Evolutionary conservation across 2,797 vertebrate genomes (phyloP), one percentile per base, ranked within the genome.

Genomic region (Sphenopsis melanotis): DNA sequence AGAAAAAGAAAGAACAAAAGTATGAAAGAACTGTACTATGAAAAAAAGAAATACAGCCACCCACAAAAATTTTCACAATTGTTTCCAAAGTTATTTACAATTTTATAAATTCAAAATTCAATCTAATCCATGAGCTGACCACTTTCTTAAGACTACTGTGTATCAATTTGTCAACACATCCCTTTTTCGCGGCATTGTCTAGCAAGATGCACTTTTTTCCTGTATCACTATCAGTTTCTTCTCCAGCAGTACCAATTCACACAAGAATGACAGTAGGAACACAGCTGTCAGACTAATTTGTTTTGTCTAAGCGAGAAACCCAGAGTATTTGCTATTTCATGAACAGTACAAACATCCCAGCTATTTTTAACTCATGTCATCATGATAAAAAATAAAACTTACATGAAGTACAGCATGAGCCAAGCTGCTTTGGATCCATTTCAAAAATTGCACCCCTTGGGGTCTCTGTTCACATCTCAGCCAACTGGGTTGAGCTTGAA

Each of bases 281-380:
- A 85, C 42, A 92, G 71, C 78, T 95, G 81, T 87, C 92, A 94
- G 30, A 66, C 37, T 84, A 74, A 90, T 23, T 89, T 71, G 14
- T 32, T 83, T 80, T 78, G n/a, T 74, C 65, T 95, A 39, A 89
- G 60, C 0, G 0, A 93, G 65, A 89, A 93, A 93, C 29, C 9
- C 49, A 42, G 60, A 93, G 44, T 85, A 64, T 89, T 92, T 92
- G 57, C 39, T 95, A 65, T 91, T 95, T 93, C 82, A 81, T 78
- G 79, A 94, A 61, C 53, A 89, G 57, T 65, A 85, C 26, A 74
- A 93, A 89, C 36, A 80, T 87, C 46, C 34, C 32, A 39, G 61
- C 29, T 95, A 95, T 97, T 94, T 97, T 96, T 95, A 95, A 65
- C 79, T 61, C 66, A 32, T 80, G 68, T 69, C 89, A 87, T 78